A percentile compares a stretch with the other conserved stretches of the same genome.
These are phyloP conservation scores for Apostichopus californicus DNA, from an alignment of 35 echinoderm and acorn worm species.

Conservation along the genomic window DNA sequence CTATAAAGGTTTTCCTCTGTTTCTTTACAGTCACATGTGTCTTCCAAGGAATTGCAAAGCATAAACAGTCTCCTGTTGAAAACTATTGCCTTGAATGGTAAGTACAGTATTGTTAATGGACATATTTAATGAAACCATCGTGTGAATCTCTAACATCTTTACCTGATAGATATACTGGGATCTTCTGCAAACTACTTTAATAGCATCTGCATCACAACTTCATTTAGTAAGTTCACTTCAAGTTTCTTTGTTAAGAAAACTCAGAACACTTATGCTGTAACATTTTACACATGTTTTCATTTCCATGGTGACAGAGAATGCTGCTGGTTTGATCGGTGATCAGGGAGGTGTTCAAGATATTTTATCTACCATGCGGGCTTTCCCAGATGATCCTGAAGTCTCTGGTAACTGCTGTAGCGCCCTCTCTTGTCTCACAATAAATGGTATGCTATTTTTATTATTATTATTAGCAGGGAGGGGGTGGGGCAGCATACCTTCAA, in stretches of 20 bases:
- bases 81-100: conserved; percentile 90
- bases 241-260: too few relatives aligned
- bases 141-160: too few relatives aligned
- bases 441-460: conserved; percentile 65
- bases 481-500: too few relatives aligned
- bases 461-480: not conserved
- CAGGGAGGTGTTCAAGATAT: conserved; percentile 92
- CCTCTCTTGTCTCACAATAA: conserved; percentile 92
- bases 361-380: conserved; percentile 72
- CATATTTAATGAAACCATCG: too few relatives aligned
- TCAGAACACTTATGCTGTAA: too few relatives aligned
- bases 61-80: conserved; percentile 81
- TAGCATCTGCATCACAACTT: too few relatives aligned
- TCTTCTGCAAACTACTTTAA: too few relatives aligned
- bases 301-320: conserved; percentile 65
- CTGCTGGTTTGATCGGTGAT: conserved; percentile 79
- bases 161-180: too few relatives aligned
- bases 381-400: conserved; percentile 83
- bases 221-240: too few relatives aligned
- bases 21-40: conserved; percentile 85
- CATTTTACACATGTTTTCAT: not conserved
- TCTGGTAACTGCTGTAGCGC: conserved; percentile 90
- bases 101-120: conserved; percentile 27
- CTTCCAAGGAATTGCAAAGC: conserved; percentile 83
- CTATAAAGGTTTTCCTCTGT: not conserved